Base-by-base conservation (phyloP, 2,797 vertebrate species). In the Myripristis murdjan region DNA sequence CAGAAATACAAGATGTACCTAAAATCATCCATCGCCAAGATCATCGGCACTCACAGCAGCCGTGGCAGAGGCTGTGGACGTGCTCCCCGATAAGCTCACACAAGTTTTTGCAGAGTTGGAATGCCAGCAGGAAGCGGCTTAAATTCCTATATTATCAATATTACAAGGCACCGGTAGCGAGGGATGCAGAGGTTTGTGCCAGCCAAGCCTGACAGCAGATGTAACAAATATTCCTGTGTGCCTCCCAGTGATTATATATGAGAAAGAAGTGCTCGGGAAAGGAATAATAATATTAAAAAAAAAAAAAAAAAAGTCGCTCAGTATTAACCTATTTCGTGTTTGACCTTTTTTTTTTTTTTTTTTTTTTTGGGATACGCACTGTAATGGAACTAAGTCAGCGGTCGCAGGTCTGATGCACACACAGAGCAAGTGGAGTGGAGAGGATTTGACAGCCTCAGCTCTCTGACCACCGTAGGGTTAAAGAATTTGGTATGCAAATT, bases 401-500 rank as follows among this genome's bases (percentile, higher is more conserved):
- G 87, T 85, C 85, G 71, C 84, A 87, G 83, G 90, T 91, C 91
- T 83, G 85, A 76, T 87, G 87, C 85, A 88, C 84, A 86, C 85
- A 72, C 74, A 64, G 67, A 76, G 77, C 71, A 55, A 83, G 58
- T 70, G 76, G 49, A 82, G 74, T 67, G 81, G 59, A 89, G 88
- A 86, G 86, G 86, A 89, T 90, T 90, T 90, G 79, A 89, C 88
- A 79, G 77, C 87, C 85, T n/a, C n/a, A n/a, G n/a, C 86, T 83
- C 62, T 90, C 86, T 73, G 86, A 87, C 89, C 89, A 89, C 90
- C 85, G 83, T 84, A 89, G 92, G 91, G 90, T 92, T 89, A 91
- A 93, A 96, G 87, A 89, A 92, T 90, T 89, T 92, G 84, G 82
- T 88, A 92, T 93, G 91, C 88, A 93, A 94, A 93, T 94, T 63